Evolutionary conservation across 2,888 invertebrate genomes (phyloP).

Genomic region (Dilophus febrilis): DNA sequence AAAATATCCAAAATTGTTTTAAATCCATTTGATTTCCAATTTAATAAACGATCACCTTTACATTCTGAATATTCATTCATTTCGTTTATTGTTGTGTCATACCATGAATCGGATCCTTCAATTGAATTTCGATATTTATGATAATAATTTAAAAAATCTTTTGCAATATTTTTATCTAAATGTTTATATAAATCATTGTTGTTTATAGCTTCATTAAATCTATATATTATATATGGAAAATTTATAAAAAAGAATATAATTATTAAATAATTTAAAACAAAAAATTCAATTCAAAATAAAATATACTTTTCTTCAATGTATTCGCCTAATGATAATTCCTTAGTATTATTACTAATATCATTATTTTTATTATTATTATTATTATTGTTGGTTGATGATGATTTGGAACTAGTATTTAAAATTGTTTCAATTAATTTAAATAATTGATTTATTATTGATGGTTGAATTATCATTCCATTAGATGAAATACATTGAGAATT

Average conservation of each 20-base stretch:
- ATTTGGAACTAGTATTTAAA: no score
- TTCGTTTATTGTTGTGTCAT: constrained; percentile 47
- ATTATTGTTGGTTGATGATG: no score
- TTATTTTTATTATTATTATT: constrained; percentile 18
- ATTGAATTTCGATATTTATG: constrained; percentile 31
- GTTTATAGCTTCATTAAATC: constrained; percentile 14
- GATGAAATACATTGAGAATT: constrained; percentile 22
- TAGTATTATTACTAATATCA: constrained; percentile 18
- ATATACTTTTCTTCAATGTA: constrained; percentile 19
- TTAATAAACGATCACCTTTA: constrained; percentile 48
- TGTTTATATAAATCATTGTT: constrained; percentile 18
- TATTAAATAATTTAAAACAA: background rate
- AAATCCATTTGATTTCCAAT: constrained; percentile 61
- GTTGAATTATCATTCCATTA: constrained; percentile 24
- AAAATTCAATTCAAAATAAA: background rate
- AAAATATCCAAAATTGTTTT: constrained; percentile 48
- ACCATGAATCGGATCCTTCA: constrained; percentile 46
- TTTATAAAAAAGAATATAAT: no score
- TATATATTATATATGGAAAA: constrained; percentile 6
- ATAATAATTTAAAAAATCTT: constrained; percentile 41
- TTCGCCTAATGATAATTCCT: constrained; percentile 21
- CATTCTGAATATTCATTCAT: constrained; percentile 45
- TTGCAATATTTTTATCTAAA: constrained; percentile 26
- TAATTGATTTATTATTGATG: constrained; percentile 20
- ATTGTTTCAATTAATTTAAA: constrained; percentile 26